phyloP scores from a whole-genome alignment of 2,797 vertebrate species.

The Antennarius maculatus region DNA sequence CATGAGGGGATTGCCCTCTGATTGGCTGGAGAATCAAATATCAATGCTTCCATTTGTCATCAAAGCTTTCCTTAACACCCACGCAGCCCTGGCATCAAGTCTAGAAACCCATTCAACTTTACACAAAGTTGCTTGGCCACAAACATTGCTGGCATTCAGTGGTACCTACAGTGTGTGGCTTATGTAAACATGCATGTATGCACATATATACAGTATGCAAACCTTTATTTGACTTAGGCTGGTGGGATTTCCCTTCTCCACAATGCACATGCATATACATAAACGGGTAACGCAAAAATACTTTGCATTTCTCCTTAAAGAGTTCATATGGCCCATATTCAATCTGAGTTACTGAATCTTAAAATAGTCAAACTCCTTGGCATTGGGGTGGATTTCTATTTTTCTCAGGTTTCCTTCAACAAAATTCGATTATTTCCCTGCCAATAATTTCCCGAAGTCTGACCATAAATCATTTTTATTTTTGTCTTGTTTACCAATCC shows the following conservation, averaged over 20 bases:
- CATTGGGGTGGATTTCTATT: slow-evolving; percentile 10
- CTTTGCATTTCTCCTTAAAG: not conserved
- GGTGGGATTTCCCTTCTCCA: slow-evolving; percentile 12
- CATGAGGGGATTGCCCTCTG: slow-evolving; percentile 44
- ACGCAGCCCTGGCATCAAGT: slow-evolving; percentile 64
- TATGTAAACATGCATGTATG: slow-evolving; percentile 13
- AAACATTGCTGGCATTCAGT: slow-evolving; percentile 55
- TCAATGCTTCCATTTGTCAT: slow-evolving; percentile 71
- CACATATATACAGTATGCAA: not conserved
- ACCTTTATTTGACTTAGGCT: not conserved
- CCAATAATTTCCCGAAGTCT: slow-evolving; percentile 32
- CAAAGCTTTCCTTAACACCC: slow-evolving; percentile 71
- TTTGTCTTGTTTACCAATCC: slow-evolving; percentile 27
- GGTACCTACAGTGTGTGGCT: slow-evolving; percentile 13
- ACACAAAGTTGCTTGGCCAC: slow-evolving; percentile 38
- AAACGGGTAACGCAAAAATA: not conserved
- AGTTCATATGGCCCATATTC: not conserved
- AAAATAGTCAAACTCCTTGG: slow-evolving; percentile 7
- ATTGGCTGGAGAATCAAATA: slow-evolving; percentile 81
- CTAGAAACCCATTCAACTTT: slow-evolving; percentile 54
- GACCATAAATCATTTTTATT: slow-evolving; percentile 27
- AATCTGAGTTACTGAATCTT: slow-evolving; percentile 6
- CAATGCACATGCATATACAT: not conserved
- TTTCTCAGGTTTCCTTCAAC: slow-evolving; percentile 17
- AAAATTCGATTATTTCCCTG: slow-evolving; percentile 24